A percentile compares a stretch with the other conserved stretches of the same genome.
Evolutionary conservation across 2,797 vertebrate species (phyloP).

Genomic region (Eremophila alpestris): DNA sequence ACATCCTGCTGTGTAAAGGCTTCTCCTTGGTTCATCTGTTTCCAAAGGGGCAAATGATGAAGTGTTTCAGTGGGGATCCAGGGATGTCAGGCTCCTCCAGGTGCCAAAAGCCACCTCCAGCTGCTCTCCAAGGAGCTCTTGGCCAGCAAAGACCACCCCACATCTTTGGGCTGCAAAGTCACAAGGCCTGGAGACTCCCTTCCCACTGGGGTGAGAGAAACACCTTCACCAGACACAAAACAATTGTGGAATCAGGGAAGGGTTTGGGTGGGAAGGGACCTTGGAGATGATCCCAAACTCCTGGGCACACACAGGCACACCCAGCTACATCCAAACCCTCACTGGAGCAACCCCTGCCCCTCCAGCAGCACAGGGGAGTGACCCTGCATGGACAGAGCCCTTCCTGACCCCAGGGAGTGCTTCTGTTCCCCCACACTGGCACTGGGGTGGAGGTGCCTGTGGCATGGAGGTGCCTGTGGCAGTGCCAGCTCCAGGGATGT

Average conservation of each 20-base stretch:
- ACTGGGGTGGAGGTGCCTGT: not conserved
- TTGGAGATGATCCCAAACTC: not conserved
- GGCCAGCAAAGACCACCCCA: not conserved
- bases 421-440: not conserved
- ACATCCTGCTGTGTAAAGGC: accelerated
- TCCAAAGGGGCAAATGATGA: not conserved
- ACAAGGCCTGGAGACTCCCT: not conserved
- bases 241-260: not conserved
- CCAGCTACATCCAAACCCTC: not conserved
- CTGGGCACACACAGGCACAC: not conserved
- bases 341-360: not conserved
- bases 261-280: not conserved
- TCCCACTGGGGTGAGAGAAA: not conserved
- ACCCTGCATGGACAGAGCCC: not conserved
- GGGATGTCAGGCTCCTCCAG: not conserved
- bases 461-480: not conserved
- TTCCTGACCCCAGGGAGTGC: not conserved
- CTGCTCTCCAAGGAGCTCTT: not conserved
- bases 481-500: not conserved
- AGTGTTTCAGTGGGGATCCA: not conserved
- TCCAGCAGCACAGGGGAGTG: too few species aligned
- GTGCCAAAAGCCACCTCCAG: not conserved
- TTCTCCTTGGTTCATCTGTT: not conserved
- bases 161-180: accelerated
- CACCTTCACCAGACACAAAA: too few species aligned